Evolutionary conservation across 1,140 invertebrate species (phyloP).

Genomic region (Branchinecta lindahli): DNA sequence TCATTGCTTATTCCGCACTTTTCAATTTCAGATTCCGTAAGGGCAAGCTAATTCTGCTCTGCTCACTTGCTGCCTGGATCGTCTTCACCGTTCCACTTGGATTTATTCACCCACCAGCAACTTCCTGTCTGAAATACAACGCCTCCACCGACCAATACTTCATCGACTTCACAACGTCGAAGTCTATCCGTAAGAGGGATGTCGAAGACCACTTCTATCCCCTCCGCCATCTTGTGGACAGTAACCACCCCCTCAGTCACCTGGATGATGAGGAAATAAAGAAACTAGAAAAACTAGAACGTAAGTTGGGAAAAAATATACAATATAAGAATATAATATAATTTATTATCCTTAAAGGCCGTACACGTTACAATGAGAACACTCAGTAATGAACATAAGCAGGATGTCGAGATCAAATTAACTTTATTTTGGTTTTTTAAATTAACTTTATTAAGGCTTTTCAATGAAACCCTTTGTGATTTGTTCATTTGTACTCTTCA

Average conservation of each 20-base stretch:
- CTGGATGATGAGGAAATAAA: background rate
- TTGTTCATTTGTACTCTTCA: no score
- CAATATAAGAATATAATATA: no score
- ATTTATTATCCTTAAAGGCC: no score
- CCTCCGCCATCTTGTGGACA: background rate
- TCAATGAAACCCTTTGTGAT: no score
- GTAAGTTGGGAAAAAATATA: background rate
- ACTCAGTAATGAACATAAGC: no score
- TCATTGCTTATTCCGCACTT: background rate
- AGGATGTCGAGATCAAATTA: no score
- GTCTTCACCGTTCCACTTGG: constrained; percentile 89
- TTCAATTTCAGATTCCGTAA: constrained; percentile 52
- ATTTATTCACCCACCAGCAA: constrained; percentile 81
- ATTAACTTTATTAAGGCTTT: no score
- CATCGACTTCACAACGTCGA: constrained; percentile 21
- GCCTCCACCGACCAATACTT: constrained; percentile 36
- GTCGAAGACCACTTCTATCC: background rate
- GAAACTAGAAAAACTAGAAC: background rate
- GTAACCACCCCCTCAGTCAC: background rate
- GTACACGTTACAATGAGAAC: no score
- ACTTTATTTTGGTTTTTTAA: no score
- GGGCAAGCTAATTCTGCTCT: constrained; percentile 71
- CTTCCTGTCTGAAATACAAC: constrained; percentile 69
- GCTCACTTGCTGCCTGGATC: constrained; percentile 83
- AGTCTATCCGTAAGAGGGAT: background rate